Evolutionary conservation across 2,888 invertebrate species (phyloP).

Genomic region (Sinodicranocentrus sp.): DNA sequence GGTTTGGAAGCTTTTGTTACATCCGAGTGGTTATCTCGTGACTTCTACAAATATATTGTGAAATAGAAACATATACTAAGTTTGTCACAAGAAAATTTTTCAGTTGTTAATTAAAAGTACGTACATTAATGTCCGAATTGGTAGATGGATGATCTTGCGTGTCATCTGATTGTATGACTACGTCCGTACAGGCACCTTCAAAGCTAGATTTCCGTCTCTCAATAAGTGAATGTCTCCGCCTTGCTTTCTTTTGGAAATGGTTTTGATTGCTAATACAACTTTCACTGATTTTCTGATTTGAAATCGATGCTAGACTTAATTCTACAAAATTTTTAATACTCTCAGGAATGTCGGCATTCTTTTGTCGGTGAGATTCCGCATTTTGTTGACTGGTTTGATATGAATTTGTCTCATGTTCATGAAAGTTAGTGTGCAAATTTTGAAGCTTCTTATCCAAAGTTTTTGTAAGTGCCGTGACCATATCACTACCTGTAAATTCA

Average conservation of each 20-base stretch:
- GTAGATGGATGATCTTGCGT: not conserved
- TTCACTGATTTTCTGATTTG: not conserved
- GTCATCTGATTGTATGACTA: conserved; percentile 6
- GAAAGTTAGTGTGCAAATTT: conserved; percentile 81
- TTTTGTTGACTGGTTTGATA: not conserved
- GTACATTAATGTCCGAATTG: conserved; percentile 37
- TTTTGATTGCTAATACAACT: conserved; percentile 24
- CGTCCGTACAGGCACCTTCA: conserved; percentile 15
- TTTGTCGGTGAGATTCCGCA: not conserved
- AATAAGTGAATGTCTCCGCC: conserved; percentile 72
- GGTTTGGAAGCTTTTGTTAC: conserved; percentile 71
- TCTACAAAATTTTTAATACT: not conserved
- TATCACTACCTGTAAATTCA: conserved; percentile 85
- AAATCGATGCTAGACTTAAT: not conserved
- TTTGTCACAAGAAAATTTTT: not conserved
- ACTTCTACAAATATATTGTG: conserved; percentile 31
- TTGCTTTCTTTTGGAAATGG: conserved; percentile 53
- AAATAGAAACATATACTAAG: conserved; percentile 1
- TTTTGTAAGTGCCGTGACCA: conserved; percentile 90
- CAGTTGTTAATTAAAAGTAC: not conserved
- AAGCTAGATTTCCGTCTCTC: conserved; percentile 66
- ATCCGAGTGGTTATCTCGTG: conserved; percentile 40
- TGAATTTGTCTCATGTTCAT: conserved; percentile 21
- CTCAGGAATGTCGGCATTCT: not conserved
- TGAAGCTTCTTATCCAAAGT: conserved; percentile 91